Base-by-base conservation (phyloP, 2,797 vertebrate species). In the Aratinga solstitialis region DNA sequence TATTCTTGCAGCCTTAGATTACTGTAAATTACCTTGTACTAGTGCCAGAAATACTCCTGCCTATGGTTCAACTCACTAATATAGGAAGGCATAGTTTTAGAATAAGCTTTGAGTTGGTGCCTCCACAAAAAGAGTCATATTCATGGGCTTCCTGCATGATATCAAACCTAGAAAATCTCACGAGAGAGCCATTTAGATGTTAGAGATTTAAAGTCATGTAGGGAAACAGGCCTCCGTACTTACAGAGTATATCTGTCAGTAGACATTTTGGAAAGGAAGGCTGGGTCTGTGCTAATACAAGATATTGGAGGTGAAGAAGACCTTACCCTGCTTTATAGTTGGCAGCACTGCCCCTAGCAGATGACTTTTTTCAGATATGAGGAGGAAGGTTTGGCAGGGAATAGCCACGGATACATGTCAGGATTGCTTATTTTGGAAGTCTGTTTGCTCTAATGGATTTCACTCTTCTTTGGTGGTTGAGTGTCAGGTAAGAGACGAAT, bases 321-420 rank as follows among this genome's bases (percentile, higher is more conserved):
- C 50, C 48, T 58, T 50, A 4, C n/a, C 50, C 48, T 42, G 53
- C 54, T 26, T 54, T 12, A 43, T 2, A 38, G 43, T 1, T 71
- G 78, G 36, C 48, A 67, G 47, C 24, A 0, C 54, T 54, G 54
- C 20, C 54, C 47, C 20, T 21, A 29, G 83, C 48, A 67, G 67
- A 2, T 11, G 84, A 29, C 22, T 14, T 23, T 32, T 13, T 27
- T 59, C 0, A 4, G 59, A 3, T 53, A 11, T 4, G 12, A 61
- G 74, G 36, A 59, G 61, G 58, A 51, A 36, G 54, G 78, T 11
- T 45, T 13, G 61, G 59, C 68, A 40, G 68, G 32, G 77, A 45
- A 7, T 9, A 34, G 50, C 61, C 74, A 0, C 10, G 53, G 76
- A 3, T 47, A 3, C 5, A 0, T 18, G 6, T 18, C 38, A 8